Evolutionary conservation across 2,113 vertebrate species (phyloP).

Genomic region (Tragulus kanchil): DNA sequence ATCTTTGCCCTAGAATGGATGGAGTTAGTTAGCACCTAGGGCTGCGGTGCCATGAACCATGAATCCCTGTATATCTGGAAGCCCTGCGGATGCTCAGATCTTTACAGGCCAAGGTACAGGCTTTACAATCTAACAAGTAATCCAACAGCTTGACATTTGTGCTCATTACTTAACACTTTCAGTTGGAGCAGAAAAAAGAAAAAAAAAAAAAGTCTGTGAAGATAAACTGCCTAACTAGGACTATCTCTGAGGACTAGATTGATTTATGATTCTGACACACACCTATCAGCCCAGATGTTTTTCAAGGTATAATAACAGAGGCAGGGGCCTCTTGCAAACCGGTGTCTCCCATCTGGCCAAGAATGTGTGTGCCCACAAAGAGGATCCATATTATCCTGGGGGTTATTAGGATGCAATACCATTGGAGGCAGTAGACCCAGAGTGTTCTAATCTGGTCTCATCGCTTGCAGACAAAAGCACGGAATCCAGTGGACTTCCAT

Average conservation of each 20-base stretch:
- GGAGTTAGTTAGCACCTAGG: background rate
- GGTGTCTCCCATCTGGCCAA: slow-evolving; percentile 75
- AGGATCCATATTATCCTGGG: slow-evolving; percentile 86
- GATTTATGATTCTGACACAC: slow-evolving; percentile 73
- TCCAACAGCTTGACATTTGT: background rate
- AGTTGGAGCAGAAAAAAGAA: background rate
- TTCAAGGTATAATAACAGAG: slow-evolving; percentile 78
- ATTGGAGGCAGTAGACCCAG: slow-evolving; percentile 87
- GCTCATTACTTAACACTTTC: background rate
- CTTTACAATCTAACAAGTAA: slow-evolving; percentile 59
- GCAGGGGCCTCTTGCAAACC: slow-evolving; percentile 72
- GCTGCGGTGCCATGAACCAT: background rate
- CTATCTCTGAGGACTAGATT: slow-evolving; percentile 68
- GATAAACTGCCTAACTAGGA: slow-evolving; percentile 3
- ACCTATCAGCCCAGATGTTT: slow-evolving; percentile 78
- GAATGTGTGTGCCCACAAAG: slow-evolving; percentile 82
- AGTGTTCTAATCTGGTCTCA: slow-evolving; percentile 91
- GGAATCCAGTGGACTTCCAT: slow-evolving; percentile 87
- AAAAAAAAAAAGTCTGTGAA: background rate
- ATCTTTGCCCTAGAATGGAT: background rate
- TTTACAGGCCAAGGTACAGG: background rate
- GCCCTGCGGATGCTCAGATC: background rate
- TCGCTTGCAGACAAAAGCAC: slow-evolving; percentile 90
- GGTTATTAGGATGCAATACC: slow-evolving; percentile 91
- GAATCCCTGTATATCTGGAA: background rate